phyloP scores from a whole-genome alignment of 1,140 invertebrate genomes.

The Calosoma granatense region DNA sequence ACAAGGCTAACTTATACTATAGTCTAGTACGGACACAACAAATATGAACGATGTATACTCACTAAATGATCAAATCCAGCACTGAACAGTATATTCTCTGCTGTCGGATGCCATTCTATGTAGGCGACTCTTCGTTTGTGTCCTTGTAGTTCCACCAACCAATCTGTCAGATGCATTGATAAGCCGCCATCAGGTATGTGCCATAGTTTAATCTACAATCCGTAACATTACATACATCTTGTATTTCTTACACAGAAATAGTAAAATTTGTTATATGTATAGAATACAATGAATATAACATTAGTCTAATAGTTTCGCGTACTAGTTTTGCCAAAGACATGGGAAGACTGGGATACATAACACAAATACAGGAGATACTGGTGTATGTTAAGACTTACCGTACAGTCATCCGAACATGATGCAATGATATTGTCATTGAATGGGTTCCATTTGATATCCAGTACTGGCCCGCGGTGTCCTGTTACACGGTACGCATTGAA shows the following conservation, averaged over 20 bases:
- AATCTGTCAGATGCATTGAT: conserved; percentile 68
- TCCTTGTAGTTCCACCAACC: conserved; percentile 73
- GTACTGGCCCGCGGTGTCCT: conserved; percentile 70
- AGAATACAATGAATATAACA: background rate
- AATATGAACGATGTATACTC: conserved; percentile 20
- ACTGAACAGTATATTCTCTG: conserved; percentile 82
- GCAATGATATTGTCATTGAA: conserved; percentile 95
- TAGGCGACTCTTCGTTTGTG: conserved; percentile 82
- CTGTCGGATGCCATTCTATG: conserved; percentile 91
- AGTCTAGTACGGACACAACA: too few relatives aligned
- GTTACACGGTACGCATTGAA: conserved; percentile 69
- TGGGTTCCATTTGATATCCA: conserved; percentile 84
- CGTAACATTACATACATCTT: background rate
- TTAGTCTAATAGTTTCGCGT: background rate
- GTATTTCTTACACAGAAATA: background rate
- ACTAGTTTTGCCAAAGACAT: too few relatives aligned
- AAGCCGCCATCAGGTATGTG: conserved; percentile 85
- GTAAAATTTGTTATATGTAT: background rate
- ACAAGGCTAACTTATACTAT: background rate
- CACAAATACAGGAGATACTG: too few relatives aligned
- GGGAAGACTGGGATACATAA: too few relatives aligned
- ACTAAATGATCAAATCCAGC: conserved; percentile 79
- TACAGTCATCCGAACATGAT: conserved; percentile 87
- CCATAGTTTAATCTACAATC: conserved; percentile 69
- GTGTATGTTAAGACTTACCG: conserved; percentile 61